A percentile compares a stretch with the other conserved stretches of the same genome.
phyloP scores from a whole-genome alignment of 2,113 vertebrate species.

The Zosterops borbonicus region DNA sequence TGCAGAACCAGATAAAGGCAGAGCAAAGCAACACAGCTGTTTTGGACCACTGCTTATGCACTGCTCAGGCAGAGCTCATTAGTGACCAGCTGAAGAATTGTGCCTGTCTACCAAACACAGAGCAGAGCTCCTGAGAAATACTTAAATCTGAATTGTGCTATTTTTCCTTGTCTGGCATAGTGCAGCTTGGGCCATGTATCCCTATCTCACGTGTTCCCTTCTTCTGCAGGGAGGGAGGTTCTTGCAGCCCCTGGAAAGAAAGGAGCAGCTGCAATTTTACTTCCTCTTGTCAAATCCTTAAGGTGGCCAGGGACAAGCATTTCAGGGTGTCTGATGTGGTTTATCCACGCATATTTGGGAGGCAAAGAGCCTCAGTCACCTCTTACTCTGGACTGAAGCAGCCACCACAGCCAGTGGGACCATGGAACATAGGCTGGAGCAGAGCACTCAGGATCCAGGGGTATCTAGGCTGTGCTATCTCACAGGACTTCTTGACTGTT shows the following conservation, averaged over 20 bases:
- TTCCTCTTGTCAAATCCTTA: not conserved
- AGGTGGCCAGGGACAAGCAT: not conserved
- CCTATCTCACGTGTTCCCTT: not conserved
- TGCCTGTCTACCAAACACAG: not conserved
- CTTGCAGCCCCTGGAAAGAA: not conserved
- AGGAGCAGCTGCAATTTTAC: not conserved
- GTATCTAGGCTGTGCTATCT: rapidly evolving
- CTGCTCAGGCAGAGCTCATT: not conserved
- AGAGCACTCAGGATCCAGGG: not conserved
- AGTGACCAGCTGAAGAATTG: not conserved
- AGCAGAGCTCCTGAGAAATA: not conserved
- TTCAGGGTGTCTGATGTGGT: rapidly evolving
- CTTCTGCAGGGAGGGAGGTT: not conserved
- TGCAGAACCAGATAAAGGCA: not conserved
- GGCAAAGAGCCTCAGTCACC: rapidly evolving
- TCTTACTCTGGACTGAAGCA: not conserved
- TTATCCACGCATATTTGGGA: not conserved
- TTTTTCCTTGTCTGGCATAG: not conserved
- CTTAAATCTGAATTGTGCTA: not conserved
- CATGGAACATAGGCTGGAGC: rapidly evolving
- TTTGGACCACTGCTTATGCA: not conserved
- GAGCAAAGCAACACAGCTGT: not conserved
- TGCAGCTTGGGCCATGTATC: not conserved
- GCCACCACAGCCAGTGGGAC: rapidly evolving
- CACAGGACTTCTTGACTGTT: not conserved